Evolutionary conservation across 2,113 vertebrate genomes (phyloP).

Genomic region (Periophthalmodon schlosseri): DNA sequence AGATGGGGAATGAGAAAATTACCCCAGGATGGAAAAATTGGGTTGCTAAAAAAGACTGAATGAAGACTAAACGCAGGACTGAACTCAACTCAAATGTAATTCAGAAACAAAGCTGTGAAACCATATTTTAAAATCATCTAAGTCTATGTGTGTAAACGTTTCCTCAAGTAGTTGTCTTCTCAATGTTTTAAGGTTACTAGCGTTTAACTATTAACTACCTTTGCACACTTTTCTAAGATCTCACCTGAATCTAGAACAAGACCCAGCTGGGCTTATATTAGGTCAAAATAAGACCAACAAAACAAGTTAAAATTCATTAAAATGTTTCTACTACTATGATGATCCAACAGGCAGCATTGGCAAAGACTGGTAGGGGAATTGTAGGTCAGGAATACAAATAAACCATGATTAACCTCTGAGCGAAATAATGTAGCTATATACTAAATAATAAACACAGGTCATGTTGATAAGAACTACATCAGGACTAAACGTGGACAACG

Average conservation of each 20-base stretch:
- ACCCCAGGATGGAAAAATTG: constrained; percentile 65
- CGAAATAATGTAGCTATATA: neutral
- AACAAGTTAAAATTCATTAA: too few relatives aligned
- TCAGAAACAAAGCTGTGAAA: neutral
- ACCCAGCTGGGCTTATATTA: neutral
- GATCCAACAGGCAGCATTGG: too few relatives aligned
- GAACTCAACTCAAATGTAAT: neutral
- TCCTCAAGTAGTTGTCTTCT: neutral
- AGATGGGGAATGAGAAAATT: constrained; percentile 76
- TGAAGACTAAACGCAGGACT: neutral
- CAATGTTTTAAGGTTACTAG: neutral
- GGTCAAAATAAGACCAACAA: neutral
- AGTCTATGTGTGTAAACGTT: too few relatives aligned
- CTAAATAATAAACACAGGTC: neutral
- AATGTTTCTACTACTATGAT: too few relatives aligned
- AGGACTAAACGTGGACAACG: neutral
- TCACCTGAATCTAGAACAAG: neutral
- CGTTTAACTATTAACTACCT: too few relatives aligned
- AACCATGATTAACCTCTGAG: neutral
- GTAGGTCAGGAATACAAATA: neutral
- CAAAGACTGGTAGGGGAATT: too few relatives aligned
- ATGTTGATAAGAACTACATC: neutral
- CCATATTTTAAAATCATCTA: neutral
- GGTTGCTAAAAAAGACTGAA: constrained; percentile 76
- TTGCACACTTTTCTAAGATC: neutral